Conservation (phyloP, 1,140 invertebrate species). For the Chymomyza costata region DNA sequence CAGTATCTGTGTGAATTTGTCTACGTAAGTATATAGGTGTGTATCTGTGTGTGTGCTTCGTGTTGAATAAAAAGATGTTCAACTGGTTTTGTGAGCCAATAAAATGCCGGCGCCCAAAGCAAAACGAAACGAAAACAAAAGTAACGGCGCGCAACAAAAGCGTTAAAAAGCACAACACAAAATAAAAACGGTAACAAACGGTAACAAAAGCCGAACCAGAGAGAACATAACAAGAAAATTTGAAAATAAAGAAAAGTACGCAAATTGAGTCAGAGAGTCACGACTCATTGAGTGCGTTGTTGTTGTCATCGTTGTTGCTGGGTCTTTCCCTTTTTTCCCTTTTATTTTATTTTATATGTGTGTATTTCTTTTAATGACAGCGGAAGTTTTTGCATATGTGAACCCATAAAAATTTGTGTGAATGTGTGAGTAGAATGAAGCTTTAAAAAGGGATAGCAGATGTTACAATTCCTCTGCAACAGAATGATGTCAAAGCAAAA, state of each 20-base stretch:
- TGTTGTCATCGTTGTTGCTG: too few relatives aligned
- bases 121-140: conserved; percentile 51
- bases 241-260: conserved; percentile 30
- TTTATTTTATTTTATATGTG: too few relatives aligned
- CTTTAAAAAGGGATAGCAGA: too few relatives aligned
- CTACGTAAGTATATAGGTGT: conserved; percentile 14
- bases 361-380: too few relatives aligned
- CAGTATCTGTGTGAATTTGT: conserved; percentile 4
- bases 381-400: too few relatives aligned
- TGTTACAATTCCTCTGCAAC: too few relatives aligned
- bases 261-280: conserved; percentile 70
- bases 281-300: conserved; percentile 16
- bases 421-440: too few relatives aligned
- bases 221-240: conserved; percentile 13
- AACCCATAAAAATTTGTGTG: not conserved
- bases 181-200: conserved; percentile 9
- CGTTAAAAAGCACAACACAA: conserved; percentile 41
- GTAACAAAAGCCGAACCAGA: conserved; percentile 9
- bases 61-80: conserved; percentile 47
- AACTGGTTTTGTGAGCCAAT: conserved; percentile 55
- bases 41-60: conserved; percentile 13
- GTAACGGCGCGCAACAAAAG: conserved; percentile 53
- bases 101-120: conserved; percentile 26
- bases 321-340: too few relatives aligned
- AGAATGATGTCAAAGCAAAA: too few relatives aligned